phyloP scores from a whole-genome alignment of 1,140 invertebrate species.

The Diorhabda carinulata region DNA sequence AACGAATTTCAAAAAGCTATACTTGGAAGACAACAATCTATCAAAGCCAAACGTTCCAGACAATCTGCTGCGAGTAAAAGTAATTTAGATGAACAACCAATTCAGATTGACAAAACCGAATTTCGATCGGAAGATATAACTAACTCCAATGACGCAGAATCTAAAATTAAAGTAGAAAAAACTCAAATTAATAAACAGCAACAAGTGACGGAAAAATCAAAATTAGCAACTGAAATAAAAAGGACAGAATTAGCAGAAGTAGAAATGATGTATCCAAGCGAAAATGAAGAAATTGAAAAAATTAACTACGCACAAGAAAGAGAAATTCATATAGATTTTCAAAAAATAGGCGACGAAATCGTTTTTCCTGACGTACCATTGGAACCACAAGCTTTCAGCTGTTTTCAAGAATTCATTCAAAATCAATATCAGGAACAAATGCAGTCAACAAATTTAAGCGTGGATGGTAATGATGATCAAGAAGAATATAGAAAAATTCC shows the following conservation, averaged over 20 bases:
- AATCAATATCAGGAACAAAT: neutral
- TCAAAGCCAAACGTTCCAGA: constrained; percentile 26
- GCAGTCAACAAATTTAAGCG: neutral
- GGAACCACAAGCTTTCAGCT: neutral
- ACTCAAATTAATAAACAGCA: constrained; percentile 23
- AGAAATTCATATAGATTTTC: constrained; percentile 42
- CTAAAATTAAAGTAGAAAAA: constrained; percentile 24
- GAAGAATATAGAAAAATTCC: constrained; percentile 57
- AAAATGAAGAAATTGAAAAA: constrained; percentile 43
- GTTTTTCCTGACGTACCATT: constrained; percentile 3
- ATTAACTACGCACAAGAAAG: constrained; percentile 41
- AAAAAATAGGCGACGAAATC: constrained; percentile 20
- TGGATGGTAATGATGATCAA: constrained; percentile 35
- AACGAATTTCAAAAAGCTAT: constrained; percentile 45
- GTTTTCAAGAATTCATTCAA: neutral
- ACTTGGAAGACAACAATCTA: constrained; percentile 35
- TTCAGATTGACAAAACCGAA: constrained; percentile 5
- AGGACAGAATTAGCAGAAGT: constrained; percentile 38
- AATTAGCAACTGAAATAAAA: constrained; percentile 31
- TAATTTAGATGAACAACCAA: constrained; percentile 19
- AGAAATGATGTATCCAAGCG: constrained; percentile 33
- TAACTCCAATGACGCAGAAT: neutral
- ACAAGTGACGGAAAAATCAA: constrained; percentile 23
- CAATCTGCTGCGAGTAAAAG: constrained; percentile 23
- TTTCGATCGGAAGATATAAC: constrained; percentile 3